Percentiles rank a stretch among this genome's conserved stretches.
Conservation (phyloP, 2,888 invertebrate genomes). For the Drosophila mettleri region DNA sequence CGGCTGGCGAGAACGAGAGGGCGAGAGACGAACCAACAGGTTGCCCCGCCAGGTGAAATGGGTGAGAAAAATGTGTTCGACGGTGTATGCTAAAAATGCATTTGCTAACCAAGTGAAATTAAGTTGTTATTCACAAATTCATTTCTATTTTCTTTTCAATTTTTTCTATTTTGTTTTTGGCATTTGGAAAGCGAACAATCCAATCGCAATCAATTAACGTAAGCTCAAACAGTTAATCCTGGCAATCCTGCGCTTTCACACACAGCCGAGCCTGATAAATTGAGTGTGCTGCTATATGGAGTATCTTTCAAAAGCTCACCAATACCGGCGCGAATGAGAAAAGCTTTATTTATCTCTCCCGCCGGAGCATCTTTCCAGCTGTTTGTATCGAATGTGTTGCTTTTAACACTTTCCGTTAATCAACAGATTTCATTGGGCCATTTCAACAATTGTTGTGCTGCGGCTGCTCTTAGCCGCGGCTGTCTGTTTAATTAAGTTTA, state of each 20-base stretch:
- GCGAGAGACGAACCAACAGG: conserved; percentile 36
- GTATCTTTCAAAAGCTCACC: conserved; percentile 14
- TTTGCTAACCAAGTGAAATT: conserved; percentile 64
- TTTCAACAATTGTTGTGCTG: conserved; percentile 45
- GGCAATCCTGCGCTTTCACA: conserved; percentile 24
- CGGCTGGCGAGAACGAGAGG: conserved; percentile 8
- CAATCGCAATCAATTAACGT: conserved; percentile 40
- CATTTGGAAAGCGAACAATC: conserved; percentile 68
- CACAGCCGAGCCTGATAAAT: conserved; percentile 1
- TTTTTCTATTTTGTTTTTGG: conserved; percentile 14
- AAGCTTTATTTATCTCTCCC: neutral
- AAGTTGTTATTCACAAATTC: conserved; percentile 64
- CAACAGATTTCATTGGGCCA: conserved; percentile 36
- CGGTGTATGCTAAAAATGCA: conserved; percentile 62
- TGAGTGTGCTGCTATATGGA: neutral
- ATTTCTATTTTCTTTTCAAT: conserved; percentile 12
- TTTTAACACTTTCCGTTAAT: conserved; percentile 53
- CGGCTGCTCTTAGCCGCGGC: conserved; percentile 14
- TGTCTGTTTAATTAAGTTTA: conserved; percentile 60
- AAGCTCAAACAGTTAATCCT: conserved; percentile 2
- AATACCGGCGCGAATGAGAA: neutral
- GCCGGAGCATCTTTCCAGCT: neutral
- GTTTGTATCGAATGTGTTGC: conserved; percentile 1
- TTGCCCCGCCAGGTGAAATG: conserved; percentile 60
- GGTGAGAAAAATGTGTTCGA: conserved; percentile 64